Base-by-base conservation (phyloP, 2,113 vertebrate genomes). In the Chaenogobius annularis region DNA sequence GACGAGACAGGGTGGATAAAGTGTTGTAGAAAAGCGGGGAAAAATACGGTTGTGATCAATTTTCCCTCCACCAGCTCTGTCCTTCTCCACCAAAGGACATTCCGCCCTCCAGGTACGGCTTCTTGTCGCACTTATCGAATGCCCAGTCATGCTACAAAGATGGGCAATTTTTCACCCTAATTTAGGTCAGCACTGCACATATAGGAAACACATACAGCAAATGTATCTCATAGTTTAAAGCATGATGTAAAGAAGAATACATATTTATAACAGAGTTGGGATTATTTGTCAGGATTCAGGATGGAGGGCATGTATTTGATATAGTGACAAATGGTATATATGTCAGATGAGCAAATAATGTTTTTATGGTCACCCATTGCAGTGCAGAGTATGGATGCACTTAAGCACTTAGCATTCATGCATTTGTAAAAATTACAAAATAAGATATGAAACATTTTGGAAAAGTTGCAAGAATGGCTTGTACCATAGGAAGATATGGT, bases 111-210 rank as follows among this genome's bases (percentile, higher is more conserved):
- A 82, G 85, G 87, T 88, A 85, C 68, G 64, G 63, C 70, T 80
- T 23, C 77, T 69, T 66, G 78, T 81, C 56, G 44, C 78, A 79
- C 85, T 83, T 84, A 88, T 86, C 86, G 83, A 59, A 66, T 82
- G 86, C 87, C 85, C 82, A 89, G 85, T 88, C 85, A 82, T 63
- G 66, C 85, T 17, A 79, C 69, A 82, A 72, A 86, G 72, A 62
- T 1, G 69, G 59, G 86, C 78, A 75, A 89, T 88, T 87, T 87
- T 87, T 88, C 87, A 88, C 72, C 69, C 66, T 84, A 79, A 88
- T 88, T 84, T 75, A 86, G 82, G 80, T 83, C 84, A 78, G 73
- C 26, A 37, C 55, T 23, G 17, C 80, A 17, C 68, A 81, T 87
- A 82, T 74, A 63, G 68, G 70, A 23, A 40, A 44, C 55, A 43